Base-by-base conservation (phyloP, 1,140 invertebrate genomes). In the Eurytemora carolleeae region DNA sequence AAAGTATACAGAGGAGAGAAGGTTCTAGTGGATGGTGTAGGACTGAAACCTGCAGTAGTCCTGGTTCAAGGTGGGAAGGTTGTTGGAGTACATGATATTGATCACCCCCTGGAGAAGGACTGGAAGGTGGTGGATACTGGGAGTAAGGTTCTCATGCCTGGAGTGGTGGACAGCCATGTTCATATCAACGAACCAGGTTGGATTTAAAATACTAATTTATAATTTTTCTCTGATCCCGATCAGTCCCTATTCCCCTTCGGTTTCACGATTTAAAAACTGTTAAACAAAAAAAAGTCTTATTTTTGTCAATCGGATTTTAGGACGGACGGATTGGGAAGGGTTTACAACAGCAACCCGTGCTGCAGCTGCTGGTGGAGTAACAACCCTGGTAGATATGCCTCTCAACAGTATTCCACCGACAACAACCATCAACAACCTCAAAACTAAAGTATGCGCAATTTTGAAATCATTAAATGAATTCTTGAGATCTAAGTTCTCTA, bases 101-200 rank as follows among this genome's bases (percentile, higher is more conserved):
- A n/a, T n/a, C n/a, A n/a, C n/a, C n/a, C n/a, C n/a, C n/a, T n/a
- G n/a, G n/a, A n/a, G n/a, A n/a, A n/a, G n/a, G n/a, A n/a, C n/a
- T n/a, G n/a, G 1, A 58, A 65, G 78, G 70, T 81, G 1, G 70
- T 77, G 17, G 78, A 83, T 70, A 79, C 78, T 56, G 81, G 79
- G 1, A 71, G 78, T 53, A 64, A 73, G 53, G 72, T 82, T 1
- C 62, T 85, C 19, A 80, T 92, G 75, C 81, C 87, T 15, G 89
- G 84, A 19, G 72, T 92, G 1, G 85, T 92, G 52, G 88, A 92
- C 72, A 79, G 86, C 0, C 88, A 92, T 69, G 87, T 92, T 0
- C 87, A 92, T 68, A 77, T 91, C 2, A 82, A 89, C 65, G 87
- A 91, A 70, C 88, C 87, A 1, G 88, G 88, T 0, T n/a, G n/a